Percentiles rank a stretch among this genome's conserved stretches.
phyloP scores from a whole-genome alignment of 2,797 vertebrate species.

The Furcifer pardalis region DNA sequence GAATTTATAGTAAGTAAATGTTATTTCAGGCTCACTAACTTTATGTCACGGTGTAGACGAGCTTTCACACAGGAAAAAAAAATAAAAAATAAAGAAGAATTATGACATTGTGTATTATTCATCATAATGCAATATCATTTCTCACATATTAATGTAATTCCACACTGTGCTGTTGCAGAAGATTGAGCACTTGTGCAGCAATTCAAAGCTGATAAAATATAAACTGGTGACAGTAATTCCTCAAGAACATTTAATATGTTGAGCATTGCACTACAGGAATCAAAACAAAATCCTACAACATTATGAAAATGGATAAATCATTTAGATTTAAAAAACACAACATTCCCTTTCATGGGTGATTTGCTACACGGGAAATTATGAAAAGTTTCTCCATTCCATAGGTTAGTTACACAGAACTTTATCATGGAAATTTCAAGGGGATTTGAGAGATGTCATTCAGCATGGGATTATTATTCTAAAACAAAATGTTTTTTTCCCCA shows the following conservation, averaged over 20 bases:
- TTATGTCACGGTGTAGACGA: not conserved
- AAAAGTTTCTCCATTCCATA: not conserved
- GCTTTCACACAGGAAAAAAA: not conserved
- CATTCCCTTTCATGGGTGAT: slow-evolving; percentile 1
- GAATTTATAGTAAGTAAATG: slow-evolving; percentile 14
- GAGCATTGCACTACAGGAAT: slow-evolving; percentile 26
- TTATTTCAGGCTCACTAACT: slow-evolving; percentile 7
- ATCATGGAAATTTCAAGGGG: not conserved
- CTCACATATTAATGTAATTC: slow-evolving; percentile 27
- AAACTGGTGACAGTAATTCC: slow-evolving; percentile 38
- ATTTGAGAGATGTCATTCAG: not conserved
- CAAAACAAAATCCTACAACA: slow-evolving; percentile 19
- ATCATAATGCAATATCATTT: slow-evolving; percentile 10
- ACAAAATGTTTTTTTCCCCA: not conserved
- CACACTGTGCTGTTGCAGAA: slow-evolving; percentile 9
- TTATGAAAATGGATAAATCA: slow-evolving; percentile 36
- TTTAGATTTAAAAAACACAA: slow-evolving; percentile 17
- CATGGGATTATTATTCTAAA: not conserved
- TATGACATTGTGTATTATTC: slow-evolving; percentile 18
- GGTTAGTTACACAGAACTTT: not conserved
- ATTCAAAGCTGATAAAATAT: slow-evolving; percentile 37
- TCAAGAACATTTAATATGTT: slow-evolving; percentile 37
- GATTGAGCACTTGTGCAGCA: slow-evolving; percentile 7
- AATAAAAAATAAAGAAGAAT: not conserved
- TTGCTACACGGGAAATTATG: slow-evolving; percentile 4